Evolutionary conservation across 1,140 invertebrate genomes (phyloP), one percentile per base, ranked within the genome.

Genomic region (Drosophila saltans): DNA sequence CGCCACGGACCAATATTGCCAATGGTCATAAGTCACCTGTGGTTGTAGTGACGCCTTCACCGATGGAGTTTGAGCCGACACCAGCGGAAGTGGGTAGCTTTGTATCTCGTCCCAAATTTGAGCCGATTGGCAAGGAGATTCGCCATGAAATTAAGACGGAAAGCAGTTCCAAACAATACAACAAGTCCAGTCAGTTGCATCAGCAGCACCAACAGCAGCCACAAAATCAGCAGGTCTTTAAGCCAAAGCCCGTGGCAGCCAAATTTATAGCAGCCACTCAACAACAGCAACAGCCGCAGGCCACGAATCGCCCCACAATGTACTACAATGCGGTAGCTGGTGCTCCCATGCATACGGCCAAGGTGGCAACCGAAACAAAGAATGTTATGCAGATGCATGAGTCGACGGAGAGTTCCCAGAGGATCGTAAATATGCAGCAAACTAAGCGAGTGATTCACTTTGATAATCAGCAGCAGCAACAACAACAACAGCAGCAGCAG

Each of bases 361-460:
- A 91, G 70, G 92, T 95, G 41, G 94, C 94, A 60, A 94, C 94
- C 0, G 95, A 96, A 91, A 94, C 94, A 0, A 95, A 94, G 66
- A 95, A 96, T 79, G 93, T 94, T 3, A 94, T 96, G 72, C 93
- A 94, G 72, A 95, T 96, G 93, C 94, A 95, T 68, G 95, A 96
- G 81, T 94, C 95, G 0, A 95, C 95, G 2, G 94, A 95, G 76
- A 95, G 93, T 30, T 94, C 93, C 8, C 93, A 94, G 67, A 93
- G 95, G 52, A 94, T 95, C 30, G 93, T 96, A 6, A 95, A 94
- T 58, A 93, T 96, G 43, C 94, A 96, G 74, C 95, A 96, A 84
- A 96, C 95, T 0, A 95, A 95, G 62, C 93, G 94, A 26, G 93
- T 96, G 4, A 95, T 96, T 28, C 95, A 95, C 75, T 95, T 95